Conservation (phyloP, 2,797 vertebrate species). For the Picus viridis region DNA sequence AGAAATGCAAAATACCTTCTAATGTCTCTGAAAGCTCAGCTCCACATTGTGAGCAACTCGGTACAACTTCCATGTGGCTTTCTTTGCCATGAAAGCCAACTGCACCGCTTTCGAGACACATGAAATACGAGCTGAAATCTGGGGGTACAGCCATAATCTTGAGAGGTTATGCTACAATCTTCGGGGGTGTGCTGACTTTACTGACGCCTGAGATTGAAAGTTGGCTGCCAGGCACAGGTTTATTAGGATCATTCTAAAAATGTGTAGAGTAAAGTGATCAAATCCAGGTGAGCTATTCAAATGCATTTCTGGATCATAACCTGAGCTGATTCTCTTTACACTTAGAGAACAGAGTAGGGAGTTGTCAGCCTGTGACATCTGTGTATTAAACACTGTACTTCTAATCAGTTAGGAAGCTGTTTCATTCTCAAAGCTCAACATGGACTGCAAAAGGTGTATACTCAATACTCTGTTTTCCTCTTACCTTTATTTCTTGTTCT, state of each 20-base stretch:
- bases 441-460: neutral
- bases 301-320: neutral
- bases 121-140: neutral
- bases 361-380: neutral
- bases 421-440: neutral
- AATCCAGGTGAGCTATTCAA: neutral
- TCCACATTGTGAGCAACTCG: neutral
- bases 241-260: neutral
- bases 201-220: neutral
- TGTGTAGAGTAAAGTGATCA: neutral
- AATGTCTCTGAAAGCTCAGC: constrained; percentile 33
- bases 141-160: neutral
- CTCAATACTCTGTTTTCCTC: neutral
- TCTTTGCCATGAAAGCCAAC: neutral
- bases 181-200: neutral
- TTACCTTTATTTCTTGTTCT: neutral
- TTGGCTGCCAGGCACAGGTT: neutral
- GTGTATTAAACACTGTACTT: neutral
- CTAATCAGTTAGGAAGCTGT: neutral
- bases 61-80: neutral
- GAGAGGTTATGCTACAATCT: neutral
- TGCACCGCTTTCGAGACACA: neutral
- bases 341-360: neutral
- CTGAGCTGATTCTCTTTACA: neutral
- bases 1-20: constrained; percentile 40